Evolutionary conservation across 1,140 invertebrate genomes (phyloP), one percentile per base, ranked within the genome.

Genomic region (Drosophila elegans): DNA sequence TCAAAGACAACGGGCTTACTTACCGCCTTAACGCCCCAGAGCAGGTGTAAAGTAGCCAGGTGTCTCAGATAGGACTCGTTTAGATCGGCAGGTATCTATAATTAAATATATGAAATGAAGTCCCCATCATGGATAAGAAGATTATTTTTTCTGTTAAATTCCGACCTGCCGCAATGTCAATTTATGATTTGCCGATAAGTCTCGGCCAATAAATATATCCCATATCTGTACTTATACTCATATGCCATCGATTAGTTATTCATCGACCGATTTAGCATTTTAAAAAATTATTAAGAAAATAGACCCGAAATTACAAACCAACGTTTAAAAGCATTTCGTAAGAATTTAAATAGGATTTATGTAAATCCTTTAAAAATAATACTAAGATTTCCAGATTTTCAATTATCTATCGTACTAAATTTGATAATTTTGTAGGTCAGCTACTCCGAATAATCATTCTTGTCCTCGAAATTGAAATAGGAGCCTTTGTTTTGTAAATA

Each of bases 221-320:
- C 38, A 52, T 59, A 42, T 44, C 45, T 36, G 4, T 25, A 10
- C 25, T n/a, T 25, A 56, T 44, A 46, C 7, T 27, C 25, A 63
- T 39, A 7, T 46, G 11, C 2, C 25, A 41, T 2, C 27, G 57
- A 63, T 66, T 62, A 66, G 36, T 3, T 13, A 2, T 1, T 9
- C 44, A 16, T 39, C 21, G 41, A 38, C 55, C 46, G 54, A 64
- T 46, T 38, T 34, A 25, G 2, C 10, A 61, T 56, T 60, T 64
- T 21, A 21, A 21, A 21, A 21, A 21, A 32, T 32, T 7, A 1
- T 6, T 7, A 32, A 32, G 85, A 94, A 97, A 67, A 96, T 99
- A 68, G 95, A 99, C 60, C 98, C 98, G 9, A 95, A 96, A 88
- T 6, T 32, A 32, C 29, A 32, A 32, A 32, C 29, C 5, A 32